Evolutionary conservation across 2,113 vertebrate genomes (phyloP).

Genomic region (Xerus inauris): DNA sequence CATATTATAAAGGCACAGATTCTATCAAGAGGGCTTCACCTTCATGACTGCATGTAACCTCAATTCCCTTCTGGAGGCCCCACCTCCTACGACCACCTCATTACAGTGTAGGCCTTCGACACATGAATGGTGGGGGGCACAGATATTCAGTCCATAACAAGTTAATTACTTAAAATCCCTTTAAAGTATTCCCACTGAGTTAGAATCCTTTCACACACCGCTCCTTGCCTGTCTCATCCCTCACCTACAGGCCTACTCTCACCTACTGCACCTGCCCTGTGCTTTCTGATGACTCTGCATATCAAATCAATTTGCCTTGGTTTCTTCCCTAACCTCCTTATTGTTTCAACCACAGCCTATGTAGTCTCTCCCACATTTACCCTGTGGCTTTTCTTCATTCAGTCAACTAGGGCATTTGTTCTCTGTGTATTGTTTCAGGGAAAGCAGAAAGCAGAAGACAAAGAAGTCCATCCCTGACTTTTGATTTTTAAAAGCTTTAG

Average conservation of each 20-base stretch:
- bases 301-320: background rate
- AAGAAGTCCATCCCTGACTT: background rate
- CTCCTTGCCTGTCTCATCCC: background rate
- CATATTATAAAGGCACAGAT: background rate
- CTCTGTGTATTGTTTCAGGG: background rate
- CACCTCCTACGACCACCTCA: background rate
- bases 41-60: background rate
- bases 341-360: background rate
- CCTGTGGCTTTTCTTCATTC: background rate
- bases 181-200: background rate
- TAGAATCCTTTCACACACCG: background rate
- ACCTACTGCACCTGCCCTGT: background rate
- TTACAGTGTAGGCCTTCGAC: background rate
- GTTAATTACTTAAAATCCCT: background rate
- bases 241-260: background rate
- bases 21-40: too few species aligned
- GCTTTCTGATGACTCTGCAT: background rate
- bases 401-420: background rate
- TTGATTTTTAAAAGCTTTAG: conserved; percentile 28
- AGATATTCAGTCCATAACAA: background rate
- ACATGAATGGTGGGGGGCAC: background rate
- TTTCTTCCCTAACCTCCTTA: background rate
- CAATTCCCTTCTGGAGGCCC: background rate
- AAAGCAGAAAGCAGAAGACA: conserved; percentile 7
- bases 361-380: background rate